Base-by-base conservation (phyloP, 2,888 invertebrate species). In the Meta bourneti region DNA sequence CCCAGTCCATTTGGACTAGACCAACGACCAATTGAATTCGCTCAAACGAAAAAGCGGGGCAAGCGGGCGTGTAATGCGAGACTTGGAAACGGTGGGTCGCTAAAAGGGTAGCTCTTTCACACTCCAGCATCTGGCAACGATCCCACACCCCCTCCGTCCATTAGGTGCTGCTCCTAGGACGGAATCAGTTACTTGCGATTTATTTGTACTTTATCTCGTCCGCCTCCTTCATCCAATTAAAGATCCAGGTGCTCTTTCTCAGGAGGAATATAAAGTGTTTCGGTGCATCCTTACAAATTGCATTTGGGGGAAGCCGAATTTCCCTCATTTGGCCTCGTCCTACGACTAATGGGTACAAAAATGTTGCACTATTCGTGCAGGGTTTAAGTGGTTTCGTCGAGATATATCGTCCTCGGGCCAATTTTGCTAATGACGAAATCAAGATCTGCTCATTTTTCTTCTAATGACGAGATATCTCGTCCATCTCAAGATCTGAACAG, bases 111-210 rank as follows among this genome's bases (percentile, higher is more conserved):
- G 74, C 74, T 61, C 54, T 61, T 74, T 74, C 79, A 79, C 69
- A 19, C 61, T 74, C 61, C 80, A 7, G 71, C 88, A 88, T 88
- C 88, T 88, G 88, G 88, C 88, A 81, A 71, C 74, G 80, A 54
- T 88, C 88, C 81, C 88, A 88, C 80, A 52, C 51, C 13, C 61
- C 83, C 72, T 20, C 34, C 19, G 13, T 34, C 34, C 61, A 61
- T 61, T 61, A 61, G 61, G 16, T 5, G 16, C 7, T 9, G 11
- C 61, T 16, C 61, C 13, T 61, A 6, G 61, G 61, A 61, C 11
- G 61, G 61, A 61, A 61, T 61, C 61, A 61, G 61, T 61, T 61
- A 61, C 61, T 9, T 61, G 11, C 61, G 7, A 9, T 61, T 9
- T 61, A 6, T 61, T 9, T 9, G 9, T 16, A 9, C 5, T 34